Base-by-base conservation (phyloP, 2,797 vertebrate species). In the Nannoperca australis region DNA sequence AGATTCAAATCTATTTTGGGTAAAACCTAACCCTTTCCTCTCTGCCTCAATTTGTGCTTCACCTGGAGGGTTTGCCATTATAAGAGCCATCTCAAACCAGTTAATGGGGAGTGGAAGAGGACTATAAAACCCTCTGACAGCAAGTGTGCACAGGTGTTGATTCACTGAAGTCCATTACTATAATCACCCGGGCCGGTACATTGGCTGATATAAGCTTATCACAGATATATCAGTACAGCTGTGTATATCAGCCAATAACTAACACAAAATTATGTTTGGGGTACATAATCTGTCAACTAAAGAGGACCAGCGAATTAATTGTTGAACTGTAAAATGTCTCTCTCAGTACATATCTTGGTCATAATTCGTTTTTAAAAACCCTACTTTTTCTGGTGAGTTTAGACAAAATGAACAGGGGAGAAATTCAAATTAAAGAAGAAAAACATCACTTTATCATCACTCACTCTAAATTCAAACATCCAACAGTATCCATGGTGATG, bases 61-160 rank as follows among this genome's bases (percentile, higher is more conserved):
- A 62, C 18, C 50, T 67, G 5, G 17, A 42, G 27, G 2, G 18
- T 49, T 20, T 38, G 13, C 18, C 20, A n/a, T 78, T 70, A 67
- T n/a, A 67, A 73, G 65, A 36, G 59, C 14, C 45, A 36, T 56
- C 24, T 63, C 51, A 60, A 42, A 75, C 38, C 50, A 61, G 51
- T 56, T 51, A 53, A 72, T 49, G 49, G 20, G 2, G 20, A 24
- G 17, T 38, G 38, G n/a, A 75, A 63, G 70, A 56, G 54, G 47
- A 64, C 20, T 36, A 54, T 8, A 44, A n/a, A 67, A 58, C 20
- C 22, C 10, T 40, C 34, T 68, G 24, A 72, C 51, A 47, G 47
- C 15, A 4, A 58, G 18, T 45, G 5, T 47, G 15, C 14, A 50
- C 38, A 13, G 1, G 20, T 68, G 73, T n/a, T 55, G 36, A 63